Evolutionary conservation across 23 tunicate species (phyloP).

Genomic region (Ascidia mentula): DNA sequence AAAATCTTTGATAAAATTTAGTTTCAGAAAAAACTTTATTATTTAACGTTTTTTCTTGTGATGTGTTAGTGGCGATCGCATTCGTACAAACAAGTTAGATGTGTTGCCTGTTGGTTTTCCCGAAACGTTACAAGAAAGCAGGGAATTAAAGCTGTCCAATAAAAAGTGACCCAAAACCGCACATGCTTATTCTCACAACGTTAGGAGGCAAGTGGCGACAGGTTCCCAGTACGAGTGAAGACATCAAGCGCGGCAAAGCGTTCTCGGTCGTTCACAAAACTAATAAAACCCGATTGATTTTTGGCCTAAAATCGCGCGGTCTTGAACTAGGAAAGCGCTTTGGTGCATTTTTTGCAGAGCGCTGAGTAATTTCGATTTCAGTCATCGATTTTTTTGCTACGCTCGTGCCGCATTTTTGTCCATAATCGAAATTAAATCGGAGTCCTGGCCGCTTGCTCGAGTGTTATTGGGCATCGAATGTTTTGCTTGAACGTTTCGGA

Average conservation of each 20-base stretch:
- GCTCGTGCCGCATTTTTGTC: constrained; percentile 10
- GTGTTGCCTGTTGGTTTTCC: too few relatives aligned
- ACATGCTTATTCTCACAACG: not conserved
- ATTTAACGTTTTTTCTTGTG: too few relatives aligned
- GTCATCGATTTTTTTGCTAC: not conserved
- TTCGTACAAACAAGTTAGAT: too few relatives aligned
- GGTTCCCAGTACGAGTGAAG: not conserved
- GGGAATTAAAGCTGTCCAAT: not conserved
- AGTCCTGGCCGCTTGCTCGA: too few relatives aligned
- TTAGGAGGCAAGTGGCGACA: not conserved
- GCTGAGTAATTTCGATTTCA: not conserved
- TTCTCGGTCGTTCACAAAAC: not conserved
- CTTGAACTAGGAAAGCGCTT: not conserved
- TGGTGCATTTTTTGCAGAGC: not conserved
- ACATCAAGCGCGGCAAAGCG: not conserved
- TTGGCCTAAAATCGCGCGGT: constrained; percentile 3
- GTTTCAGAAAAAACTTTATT: too few relatives aligned
- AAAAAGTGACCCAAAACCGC: not conserved
- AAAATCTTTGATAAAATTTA: too few relatives aligned
- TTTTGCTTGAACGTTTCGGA: too few relatives aligned
- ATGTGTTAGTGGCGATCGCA: too few relatives aligned
- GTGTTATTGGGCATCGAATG: too few relatives aligned
- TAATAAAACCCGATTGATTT: constrained; percentile 11
- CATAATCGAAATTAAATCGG: constrained; percentile 1
- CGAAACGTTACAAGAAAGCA: not conserved